phyloP scores from a whole-genome alignment of 2,888 invertebrate genomes.

The Hymenopus coronatus region DNA sequence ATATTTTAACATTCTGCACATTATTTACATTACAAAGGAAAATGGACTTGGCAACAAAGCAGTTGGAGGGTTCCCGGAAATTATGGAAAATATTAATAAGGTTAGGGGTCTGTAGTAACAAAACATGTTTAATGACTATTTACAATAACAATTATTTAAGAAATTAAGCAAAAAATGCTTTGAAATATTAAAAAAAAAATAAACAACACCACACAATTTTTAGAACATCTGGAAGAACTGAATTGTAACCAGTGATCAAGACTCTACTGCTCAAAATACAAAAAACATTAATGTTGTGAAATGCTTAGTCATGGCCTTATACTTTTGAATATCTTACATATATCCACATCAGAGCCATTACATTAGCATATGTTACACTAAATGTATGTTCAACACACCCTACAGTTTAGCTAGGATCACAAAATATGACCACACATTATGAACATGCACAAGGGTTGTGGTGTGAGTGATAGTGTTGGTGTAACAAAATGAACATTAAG shows the following conservation, averaged over 20 bases:
- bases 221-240: neutral
- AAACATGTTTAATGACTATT: neutral
- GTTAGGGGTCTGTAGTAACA: neutral
- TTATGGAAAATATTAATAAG: neutral
- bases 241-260: neutral
- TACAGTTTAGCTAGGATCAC: neutral
- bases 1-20: neutral
- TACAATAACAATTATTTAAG: neutral
- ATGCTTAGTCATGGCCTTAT: conserved; percentile 20
- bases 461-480: neutral
- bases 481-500: neutral
- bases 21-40: neutral
- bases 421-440: neutral
- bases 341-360: neutral
- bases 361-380: neutral
- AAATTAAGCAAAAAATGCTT: neutral
- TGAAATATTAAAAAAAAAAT: neutral
- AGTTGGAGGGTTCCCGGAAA: neutral
- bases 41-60: neutral
- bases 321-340: neutral
- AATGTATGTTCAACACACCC: neutral
- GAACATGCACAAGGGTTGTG: neutral
- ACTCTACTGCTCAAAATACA: conserved; percentile 3
- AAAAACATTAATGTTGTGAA: neutral
- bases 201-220: neutral